Evolutionary conservation across 1,140 invertebrate genomes (phyloP), one percentile per base, ranked within the genome.

Genomic region (Drosophila tristis): DNA sequence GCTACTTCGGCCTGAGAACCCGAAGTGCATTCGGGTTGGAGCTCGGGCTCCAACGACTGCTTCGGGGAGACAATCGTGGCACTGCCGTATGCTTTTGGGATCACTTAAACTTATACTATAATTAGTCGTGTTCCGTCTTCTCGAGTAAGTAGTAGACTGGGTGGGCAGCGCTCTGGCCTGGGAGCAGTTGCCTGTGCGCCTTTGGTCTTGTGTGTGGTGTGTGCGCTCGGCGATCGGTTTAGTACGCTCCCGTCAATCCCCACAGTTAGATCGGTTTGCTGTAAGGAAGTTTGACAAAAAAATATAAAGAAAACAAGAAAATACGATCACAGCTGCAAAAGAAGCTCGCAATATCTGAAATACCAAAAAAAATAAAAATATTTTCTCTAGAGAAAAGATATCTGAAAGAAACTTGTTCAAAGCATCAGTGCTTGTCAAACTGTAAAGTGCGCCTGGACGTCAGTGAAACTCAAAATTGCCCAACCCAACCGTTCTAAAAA

Each of bases 81-180:
- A 44, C 62, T 50, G 73, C 57, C 62, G 61, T 47, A 68, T 71
- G 78, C 73, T 72, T 90, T 90, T 85, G 73, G 74, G 82, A 71
- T 87, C 75, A 62, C 71, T 90, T 78, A 78, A 91, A 87, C 74
- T 91, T 91, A 90, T 91, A 91, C 77, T 91, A 91, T 91, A 91
- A 90, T 91, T 91, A 91, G 90, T 91, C 81, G 87, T 86, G 75
- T 91, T 89, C 75, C 85, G 90, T 90, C 90, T 90, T 82, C 87
- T 81, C 78, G 78, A 91, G 90, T 91, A 90, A 91, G 90, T 91
- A 82, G 90, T 75, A 75, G 71, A 51, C 71, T 74, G 71, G 67
- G 68, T 51, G 50, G 70, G 29, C 58, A 47, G 7, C 25, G 39
- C 47, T 29, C 53, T 64, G 66, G 42, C 72, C 63, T 66, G 74